Base-by-base conservation (phyloP, 2,888 invertebrate genomes). In the Furcula furcula region DNA sequence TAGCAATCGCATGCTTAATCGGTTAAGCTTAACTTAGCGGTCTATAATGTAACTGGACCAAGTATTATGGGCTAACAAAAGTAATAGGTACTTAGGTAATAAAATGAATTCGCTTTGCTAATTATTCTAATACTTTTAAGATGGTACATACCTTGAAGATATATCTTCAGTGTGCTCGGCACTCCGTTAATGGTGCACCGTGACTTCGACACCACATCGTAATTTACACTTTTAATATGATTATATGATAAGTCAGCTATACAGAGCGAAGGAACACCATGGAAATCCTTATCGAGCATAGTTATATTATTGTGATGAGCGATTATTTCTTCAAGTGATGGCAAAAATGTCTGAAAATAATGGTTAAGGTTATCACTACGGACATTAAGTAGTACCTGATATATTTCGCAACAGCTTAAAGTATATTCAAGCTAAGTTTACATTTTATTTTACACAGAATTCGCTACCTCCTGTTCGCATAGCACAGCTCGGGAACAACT, bases 161-260 rank as follows among this genome's bases (percentile, higher is more conserved):
- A 92, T 65, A 96, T 93, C 79, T 94, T 94, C 65, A 94, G 77
- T 34, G 92, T 91, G 47, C 93, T 93, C 51, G 93, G 92, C n/a
- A 95, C 94, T 34, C 94, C 94, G 65, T 94, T 94, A 40, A 94
- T 92, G 42, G 91, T 93, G 74, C 96, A 96, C 55, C 93, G 91
- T 1, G 95, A 95, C 70, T 95, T 94, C 13, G 94, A 91, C 1
- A 95, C 94, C 28, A 96, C 85, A 62, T 95, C 94, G 31, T 92
- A 90, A 34, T 94, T 93, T 13, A 96, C 89, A 4, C 91, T 90
- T 31, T 91, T 89, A 46, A 96, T 95, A 62, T 91, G 90, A 74
- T 96, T 96, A 63, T 93, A 91, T 2, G 94, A 94, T 26, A 96
- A 83, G 74, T 96, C 94, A 2, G 94, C 95, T 73, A 93, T 91